Evolutionary conservation across 1,140 invertebrate species (phyloP), one percentile per base, ranked within the genome.

Genomic region (Drosophila orena): DNA sequence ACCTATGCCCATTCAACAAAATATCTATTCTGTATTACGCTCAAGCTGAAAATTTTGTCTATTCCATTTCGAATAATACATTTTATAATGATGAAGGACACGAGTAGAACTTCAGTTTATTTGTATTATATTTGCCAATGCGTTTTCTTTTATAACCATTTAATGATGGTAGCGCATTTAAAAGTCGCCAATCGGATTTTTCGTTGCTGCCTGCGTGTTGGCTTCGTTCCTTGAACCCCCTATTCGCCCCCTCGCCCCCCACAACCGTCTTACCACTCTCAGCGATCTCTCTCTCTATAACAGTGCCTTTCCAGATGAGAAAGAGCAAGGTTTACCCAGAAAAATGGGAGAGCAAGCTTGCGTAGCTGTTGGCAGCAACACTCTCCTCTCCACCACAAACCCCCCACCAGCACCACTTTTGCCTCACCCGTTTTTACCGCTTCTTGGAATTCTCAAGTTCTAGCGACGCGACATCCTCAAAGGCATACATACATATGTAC

Each of bases 201-300:
- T 34, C 47, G 37, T 64, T 14, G 46, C 46, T 38, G 34, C 22
- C 50, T 70, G 65, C 64, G 42, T 68, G 24, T 49, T 40, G 65
- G 66, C 34, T 62, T 43, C 64, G 44, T 64, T 68, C 64, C 60
- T 68, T 73, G 55, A 71, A 73, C 55, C 55, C 12, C 49, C 64
- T 42, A 2, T 11, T 14, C n/a, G 7, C 20, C 42, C 5, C 15
- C 11, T 0, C 10, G 17, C 7, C 22, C 22, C 12, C 3, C 53
- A 35, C 22, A 34, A n/a, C 27, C 22, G 59, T 22, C 57, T 27
- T 49, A 34, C 55, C 24, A 30, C n/a, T 49, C 53, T 38, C 11
- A 35, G 37, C 14, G 14, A 30, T 30, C 30, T 30, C 30, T 8
- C 30, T 30, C 30, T 10, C 7, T 76, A 75, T 76, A 76, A 66